Conservation (phyloP, 2,888 invertebrate species). For the Acanthosepion pharaonis region DNA sequence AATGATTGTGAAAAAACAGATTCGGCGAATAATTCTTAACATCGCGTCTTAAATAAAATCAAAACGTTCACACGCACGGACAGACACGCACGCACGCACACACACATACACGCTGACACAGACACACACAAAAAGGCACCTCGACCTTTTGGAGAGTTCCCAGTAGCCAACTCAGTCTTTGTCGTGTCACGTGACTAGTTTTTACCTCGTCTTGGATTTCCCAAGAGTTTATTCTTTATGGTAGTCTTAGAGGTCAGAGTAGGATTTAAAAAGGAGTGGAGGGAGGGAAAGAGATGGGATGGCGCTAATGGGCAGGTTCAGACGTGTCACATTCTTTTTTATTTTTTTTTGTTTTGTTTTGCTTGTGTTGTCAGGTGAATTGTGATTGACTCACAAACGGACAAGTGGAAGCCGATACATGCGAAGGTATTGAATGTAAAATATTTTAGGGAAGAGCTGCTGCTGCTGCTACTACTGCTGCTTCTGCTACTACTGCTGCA, state of each 20-base stretch:
- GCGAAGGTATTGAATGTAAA: neutral
- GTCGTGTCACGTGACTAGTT: neutral
- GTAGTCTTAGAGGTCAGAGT: neutral
- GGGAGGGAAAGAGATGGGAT: neutral
- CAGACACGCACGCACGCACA: neutral
- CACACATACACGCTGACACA: neutral
- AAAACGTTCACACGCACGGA: neutral
- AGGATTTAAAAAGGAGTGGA: neutral
- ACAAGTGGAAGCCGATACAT: neutral
- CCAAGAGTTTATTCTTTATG: neutral
- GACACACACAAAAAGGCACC: too few species aligned
- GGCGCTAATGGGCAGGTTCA: neutral
- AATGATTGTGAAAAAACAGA: too few species aligned
- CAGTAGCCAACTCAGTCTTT: neutral
- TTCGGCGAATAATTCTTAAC: neutral
- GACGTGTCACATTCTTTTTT: neutral
- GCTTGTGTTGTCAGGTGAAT: neutral
- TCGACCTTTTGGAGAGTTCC: neutral
- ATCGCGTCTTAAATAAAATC: neutral
- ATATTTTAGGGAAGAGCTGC: too few species aligned
- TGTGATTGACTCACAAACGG: slow-evolving; percentile 9
- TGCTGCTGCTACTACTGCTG: too few species aligned
- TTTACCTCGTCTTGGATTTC: neutral
- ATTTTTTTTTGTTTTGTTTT: neutral
- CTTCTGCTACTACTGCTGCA: too few species aligned